Evolutionary conservation across 2,113 vertebrate genomes (phyloP).

Genomic region (Ptyas mucosa): DNA sequence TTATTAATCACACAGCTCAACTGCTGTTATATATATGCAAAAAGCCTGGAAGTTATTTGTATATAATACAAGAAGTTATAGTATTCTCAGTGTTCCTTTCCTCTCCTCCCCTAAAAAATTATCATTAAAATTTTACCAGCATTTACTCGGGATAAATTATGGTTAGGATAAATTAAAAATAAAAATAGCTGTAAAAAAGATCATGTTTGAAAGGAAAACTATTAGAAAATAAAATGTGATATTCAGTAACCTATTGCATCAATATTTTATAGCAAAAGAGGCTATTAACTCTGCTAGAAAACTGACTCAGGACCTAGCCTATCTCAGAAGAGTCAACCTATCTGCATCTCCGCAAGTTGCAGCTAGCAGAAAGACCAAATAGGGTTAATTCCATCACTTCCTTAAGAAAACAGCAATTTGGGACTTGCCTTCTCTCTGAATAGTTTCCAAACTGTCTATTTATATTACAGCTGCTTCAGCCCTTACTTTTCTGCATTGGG

Average conservation of each 20-base stretch:
- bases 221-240: neutral
- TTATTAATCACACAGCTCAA: neutral
- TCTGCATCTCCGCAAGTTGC: neutral
- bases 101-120: neutral
- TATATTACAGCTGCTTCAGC: neutral
- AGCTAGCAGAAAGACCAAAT: neutral
- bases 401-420: neutral
- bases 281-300: neutral
- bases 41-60: neutral
- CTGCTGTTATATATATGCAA: neutral
- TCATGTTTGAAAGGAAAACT: neutral
- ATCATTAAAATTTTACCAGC: neutral
- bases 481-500: neutral
- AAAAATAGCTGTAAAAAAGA: neutral
- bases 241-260: neutral
- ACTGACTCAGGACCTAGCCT: neutral
- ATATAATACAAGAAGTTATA: neutral
- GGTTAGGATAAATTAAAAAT: neutral
- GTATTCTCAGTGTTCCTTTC: neutral
- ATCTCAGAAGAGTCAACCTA: neutral
- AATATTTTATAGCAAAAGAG: neutral
- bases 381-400: neutral
- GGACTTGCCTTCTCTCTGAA: neutral
- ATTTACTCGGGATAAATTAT: neutral
- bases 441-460: neutral